Conservation (phyloP, 2,888 invertebrate species). For the Hecatera dysodea region DNA sequence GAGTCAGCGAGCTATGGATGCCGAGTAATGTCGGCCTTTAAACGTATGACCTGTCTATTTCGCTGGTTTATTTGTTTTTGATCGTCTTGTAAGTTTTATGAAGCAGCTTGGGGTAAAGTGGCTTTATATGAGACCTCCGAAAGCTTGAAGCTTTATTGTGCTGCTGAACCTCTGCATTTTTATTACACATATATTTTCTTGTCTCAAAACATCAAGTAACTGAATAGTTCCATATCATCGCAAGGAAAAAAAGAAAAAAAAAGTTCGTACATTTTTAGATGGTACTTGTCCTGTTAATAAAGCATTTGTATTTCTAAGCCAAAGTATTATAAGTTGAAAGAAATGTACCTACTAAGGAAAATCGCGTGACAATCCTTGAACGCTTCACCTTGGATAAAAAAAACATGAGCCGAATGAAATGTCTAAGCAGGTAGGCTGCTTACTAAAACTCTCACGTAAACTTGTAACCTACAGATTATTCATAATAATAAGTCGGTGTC, state of each 20-base stretch:
- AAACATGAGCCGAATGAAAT: conserved; percentile 43
- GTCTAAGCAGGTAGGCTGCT: conserved; percentile 10
- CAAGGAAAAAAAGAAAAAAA: no score
- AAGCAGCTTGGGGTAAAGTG: conserved; percentile 6
- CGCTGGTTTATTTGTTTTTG: conserved; percentile 45
- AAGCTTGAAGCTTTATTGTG: not conserved
- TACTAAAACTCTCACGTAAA: conserved; percentile 29
- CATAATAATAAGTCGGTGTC: conserved; percentile 29
- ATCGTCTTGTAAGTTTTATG: conserved; percentile 15
- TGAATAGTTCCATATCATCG: not conserved
- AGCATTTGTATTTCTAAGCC: conserved; percentile 14
- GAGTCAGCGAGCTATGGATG: conserved; percentile 38
- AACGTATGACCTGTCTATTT: conserved; percentile 27
- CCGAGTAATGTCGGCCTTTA: conserved; percentile 8
- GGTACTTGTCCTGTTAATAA: no score
- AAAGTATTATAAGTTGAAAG: conserved; percentile 26
- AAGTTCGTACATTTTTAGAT: no score
- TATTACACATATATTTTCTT: not conserved
- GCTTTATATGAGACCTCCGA: conserved; percentile 9
- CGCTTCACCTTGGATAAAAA: conserved; percentile 31
- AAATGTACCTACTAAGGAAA: conserved; percentile 39
- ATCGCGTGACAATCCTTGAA: conserved; percentile 48
- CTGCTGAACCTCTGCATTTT: not conserved
- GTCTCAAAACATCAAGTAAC: not conserved
- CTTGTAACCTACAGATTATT: conserved; percentile 13